These are phyloP conservation scores for Barbus barbus DNA, from an alignment of 2,113 vertebrate species.

Conservation along the genomic window DNA sequence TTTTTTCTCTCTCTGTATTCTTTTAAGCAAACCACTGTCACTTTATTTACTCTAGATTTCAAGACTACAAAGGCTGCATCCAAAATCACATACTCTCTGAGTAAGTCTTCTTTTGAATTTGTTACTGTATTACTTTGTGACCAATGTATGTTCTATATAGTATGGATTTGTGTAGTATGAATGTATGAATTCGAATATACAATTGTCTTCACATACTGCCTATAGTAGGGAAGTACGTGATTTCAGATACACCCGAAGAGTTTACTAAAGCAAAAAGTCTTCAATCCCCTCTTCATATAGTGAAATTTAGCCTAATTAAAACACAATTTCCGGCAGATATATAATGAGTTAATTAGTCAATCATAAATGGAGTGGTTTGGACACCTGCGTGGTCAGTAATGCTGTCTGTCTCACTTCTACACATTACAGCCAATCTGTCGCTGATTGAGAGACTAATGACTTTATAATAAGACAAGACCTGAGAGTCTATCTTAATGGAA, in stretches of 20 bases:
- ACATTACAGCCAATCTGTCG: conserved; percentile 53
- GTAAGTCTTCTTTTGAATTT: no score
- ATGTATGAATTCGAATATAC: no score
- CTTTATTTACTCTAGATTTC: no score
- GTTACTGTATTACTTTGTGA: no score
- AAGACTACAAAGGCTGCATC: no score
- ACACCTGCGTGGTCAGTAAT: conserved; percentile 51
- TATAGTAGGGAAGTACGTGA: no score
- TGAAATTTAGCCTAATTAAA: conserved; percentile 4
- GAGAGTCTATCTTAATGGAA: conserved; percentile 58
- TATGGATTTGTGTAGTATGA: no score
- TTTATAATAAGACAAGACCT: conserved; percentile 57
- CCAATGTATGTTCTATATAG: no score
- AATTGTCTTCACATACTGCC: no score
- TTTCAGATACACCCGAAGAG: not conserved
- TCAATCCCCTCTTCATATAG: not conserved
- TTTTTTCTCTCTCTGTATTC: no score
- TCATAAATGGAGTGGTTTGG: conserved; percentile 41
- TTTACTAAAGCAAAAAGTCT: not conserved
- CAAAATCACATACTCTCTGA: no score
- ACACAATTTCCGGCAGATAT: conserved; percentile 37
- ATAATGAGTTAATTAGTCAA: conserved; percentile 49
- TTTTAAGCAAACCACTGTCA: no score
- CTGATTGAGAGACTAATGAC: conserved; percentile 54
- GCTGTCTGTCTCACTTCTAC: conserved; percentile 43